Evolutionary conservation across 2,113 vertebrate genomes (phyloP).

Genomic region (Climacteris rufus): DNA sequence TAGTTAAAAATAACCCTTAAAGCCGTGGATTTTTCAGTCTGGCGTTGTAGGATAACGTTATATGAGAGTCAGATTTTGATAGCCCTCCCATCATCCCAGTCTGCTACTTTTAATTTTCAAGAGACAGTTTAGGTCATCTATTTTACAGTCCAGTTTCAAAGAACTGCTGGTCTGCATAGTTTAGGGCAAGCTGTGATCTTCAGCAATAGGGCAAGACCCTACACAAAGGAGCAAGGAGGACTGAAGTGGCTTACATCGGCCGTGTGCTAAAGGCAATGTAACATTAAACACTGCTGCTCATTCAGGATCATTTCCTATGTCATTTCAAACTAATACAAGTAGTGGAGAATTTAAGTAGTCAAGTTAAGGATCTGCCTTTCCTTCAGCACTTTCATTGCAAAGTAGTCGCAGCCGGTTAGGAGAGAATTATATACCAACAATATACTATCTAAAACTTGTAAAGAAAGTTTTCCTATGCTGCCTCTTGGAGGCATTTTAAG

Average conservation of each 20-base stretch:
- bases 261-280: background rate
- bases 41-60: background rate
- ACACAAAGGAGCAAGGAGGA: background rate
- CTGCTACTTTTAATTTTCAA: background rate
- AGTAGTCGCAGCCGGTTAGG: background rate
- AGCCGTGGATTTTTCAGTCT: background rate
- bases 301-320: background rate
- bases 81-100: background rate
- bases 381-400: background rate
- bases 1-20: background rate
- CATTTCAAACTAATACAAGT: background rate
- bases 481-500: background rate
- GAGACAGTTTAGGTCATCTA: background rate
- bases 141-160: background rate
- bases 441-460: background rate
- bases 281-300: background rate
- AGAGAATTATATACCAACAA: background rate
- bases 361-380: background rate
- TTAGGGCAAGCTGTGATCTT: background rate
- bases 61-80: background rate
- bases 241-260: background rate
- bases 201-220: background rate
- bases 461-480: background rate
- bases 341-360: background rate
- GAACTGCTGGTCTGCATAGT: background rate